Base-by-base conservation (phyloP, 92 coral and sea anemone genomes). In the Heliopora coerulea region DNA sequence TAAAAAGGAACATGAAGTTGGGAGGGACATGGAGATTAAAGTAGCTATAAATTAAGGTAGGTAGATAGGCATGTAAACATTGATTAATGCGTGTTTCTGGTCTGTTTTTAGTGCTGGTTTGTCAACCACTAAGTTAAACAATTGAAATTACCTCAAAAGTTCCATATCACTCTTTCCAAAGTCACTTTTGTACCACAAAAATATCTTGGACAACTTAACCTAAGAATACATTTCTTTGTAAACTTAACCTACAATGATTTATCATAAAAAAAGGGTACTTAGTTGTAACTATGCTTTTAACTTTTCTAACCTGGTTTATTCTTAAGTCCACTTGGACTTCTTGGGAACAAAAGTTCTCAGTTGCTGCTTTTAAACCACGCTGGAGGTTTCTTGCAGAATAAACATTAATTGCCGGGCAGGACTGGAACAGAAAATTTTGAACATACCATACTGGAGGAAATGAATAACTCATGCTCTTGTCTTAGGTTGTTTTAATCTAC, bases 371-470 rank as follows among this genome's bases (percentile, higher is more conserved):
- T 6, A 91, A 88, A 21, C 90, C 97, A 44, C 74, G 67, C 17
- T 91, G 85, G 59, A 91, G 74, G 58, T 91, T 91, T 26, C 72
- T 65, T 1, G 89, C 88, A 27, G 91, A 79, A 72, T 89, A 91
- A 54, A 91, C 88, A 80, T 79, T 84, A 39, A 91, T 91, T 32
- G 97, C 91, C 20, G 97, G 97, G 56, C 97, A 91, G 13, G 97
- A 91, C 97, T 91, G 70, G 44, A 83, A 54, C 10, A 19, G 48
- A 59, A 60, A 37, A 33, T 20, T 3, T 32, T 58, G 21, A 2
- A 6, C 1, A 25, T 49, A 12, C 35, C 24, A 10, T 41, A 26
- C 1, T 20, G 15, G 14, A 66, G 8, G 20, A 19, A 37, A 41
- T 7, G 14, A 66, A 37, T 25, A 37, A 25, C 20, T 23, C 3